Evolutionary conservation across 1,140 invertebrate species (phyloP), one percentile per base, ranked within the genome.

Genomic region (Drosophila pseudoobscura): DNA sequence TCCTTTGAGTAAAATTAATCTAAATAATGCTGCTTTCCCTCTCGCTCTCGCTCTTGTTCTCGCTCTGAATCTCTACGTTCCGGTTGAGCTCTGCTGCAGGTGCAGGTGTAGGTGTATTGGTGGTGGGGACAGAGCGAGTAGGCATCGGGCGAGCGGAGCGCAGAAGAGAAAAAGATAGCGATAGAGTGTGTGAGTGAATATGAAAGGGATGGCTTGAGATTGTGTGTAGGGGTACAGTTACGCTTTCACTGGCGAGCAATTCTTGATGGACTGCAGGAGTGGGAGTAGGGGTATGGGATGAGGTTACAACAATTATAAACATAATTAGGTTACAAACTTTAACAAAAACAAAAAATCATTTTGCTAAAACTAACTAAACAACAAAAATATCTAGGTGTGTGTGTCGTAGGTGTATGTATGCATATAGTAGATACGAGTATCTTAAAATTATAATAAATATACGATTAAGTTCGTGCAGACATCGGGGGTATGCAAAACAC

Each of bases 291-390:
- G n/a, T 24, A 52, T 46, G 15, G 6, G 31, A 13, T 39, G 8
- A 24, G 45, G 50, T 46, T 63, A 79, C 59, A 79, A 61, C 5
- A 57, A 44, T 50, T 46, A 17, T 11, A 13, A 52, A 24, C 5
- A 43, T 29, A 43, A 43, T 50, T 51, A 45, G 24, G 29, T 54
- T 80, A 80, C 78, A 82, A 80, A 83, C 60, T 58, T 68, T 64
- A 83, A 83, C 74, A 80, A 82, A 72, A 70, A 49, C 61, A 75
- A 73, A 56, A 62, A 75, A 78, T 70, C 59, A 41, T 20, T 60
- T 39, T 11, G 3, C 72, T 72, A 83, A 49, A 43, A 11, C 59
- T 57, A 68, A 52, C 43, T 59, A 60, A 59, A 46, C 60, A 59
- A 76, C 35, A 58, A 24, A 63, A 52, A 50, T 56, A 61, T 49